Conservation (phyloP, 2,113 vertebrate genomes). For the Tinamus guttatus region DNA sequence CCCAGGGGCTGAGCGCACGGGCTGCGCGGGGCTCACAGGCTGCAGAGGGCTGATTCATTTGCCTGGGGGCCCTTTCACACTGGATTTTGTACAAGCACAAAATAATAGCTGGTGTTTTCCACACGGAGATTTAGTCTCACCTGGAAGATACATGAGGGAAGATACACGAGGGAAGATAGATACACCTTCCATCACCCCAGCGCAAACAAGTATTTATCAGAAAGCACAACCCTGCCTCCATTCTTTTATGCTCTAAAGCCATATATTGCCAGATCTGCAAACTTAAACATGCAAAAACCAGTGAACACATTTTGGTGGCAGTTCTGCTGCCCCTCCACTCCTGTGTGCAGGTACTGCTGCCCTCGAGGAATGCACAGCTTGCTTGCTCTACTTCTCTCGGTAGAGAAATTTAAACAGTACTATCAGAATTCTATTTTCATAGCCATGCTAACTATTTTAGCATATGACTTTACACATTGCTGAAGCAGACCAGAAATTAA, state of each 20-base stretch:
- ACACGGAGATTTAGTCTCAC: not conserved
- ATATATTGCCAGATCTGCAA: not conserved
- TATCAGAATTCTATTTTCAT: not conserved
- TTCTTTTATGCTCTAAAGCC: not conserved
- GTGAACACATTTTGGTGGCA: not conserved
- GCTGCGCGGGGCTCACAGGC: not conserved
- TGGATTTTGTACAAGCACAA: not conserved
- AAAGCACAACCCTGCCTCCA: not conserved
- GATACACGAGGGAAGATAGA: not conserved
- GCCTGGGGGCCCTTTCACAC: not conserved
- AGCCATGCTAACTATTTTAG: not conserved
- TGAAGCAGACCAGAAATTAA: not conserved
- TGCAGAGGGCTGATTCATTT: not conserved
- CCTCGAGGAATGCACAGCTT: not conserved
- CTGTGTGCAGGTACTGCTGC: not conserved
- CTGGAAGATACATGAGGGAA: not conserved
- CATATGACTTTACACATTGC: not conserved
- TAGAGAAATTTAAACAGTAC: not conserved
- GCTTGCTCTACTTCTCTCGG: not conserved
- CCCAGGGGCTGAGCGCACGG: not conserved
- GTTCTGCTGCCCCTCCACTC: not conserved
- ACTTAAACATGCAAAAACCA: not conserved
- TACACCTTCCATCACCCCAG: not conserved
- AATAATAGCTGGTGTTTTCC: not conserved
- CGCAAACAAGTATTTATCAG: not conserved